Evolutionary conservation across 2,797 vertebrate species (phyloP).

Genomic region (Tragelaphus oryx): DNA sequence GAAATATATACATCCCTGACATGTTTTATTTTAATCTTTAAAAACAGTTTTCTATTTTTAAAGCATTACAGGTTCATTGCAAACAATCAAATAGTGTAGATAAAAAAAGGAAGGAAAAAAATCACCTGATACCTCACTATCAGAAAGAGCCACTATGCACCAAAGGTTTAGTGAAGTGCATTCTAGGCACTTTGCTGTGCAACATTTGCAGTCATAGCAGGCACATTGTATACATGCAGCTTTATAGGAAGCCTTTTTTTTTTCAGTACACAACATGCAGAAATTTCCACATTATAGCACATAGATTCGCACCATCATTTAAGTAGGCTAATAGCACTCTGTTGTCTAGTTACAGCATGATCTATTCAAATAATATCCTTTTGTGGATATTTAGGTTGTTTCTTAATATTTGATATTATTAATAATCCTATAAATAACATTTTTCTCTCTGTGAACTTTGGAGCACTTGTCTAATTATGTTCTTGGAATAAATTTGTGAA

Average conservation of each 20-base stretch:
- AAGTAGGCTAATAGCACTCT: background rate
- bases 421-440: background rate
- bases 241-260: background rate
- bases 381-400: background rate
- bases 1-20: background rate
- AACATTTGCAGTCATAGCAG: rapidly evolving
- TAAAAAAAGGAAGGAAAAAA: background rate
- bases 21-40: conserved; percentile 7
- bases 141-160: background rate
- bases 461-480: conserved; percentile 18
- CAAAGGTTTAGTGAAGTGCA: rapidly evolving
- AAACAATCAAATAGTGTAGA: background rate
- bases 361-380: conserved; percentile 4
- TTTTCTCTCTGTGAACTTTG: background rate
- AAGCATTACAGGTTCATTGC: background rate
- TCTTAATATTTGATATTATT: conserved; percentile 33
- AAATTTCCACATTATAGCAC: background rate
- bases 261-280: background rate
- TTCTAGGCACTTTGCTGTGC: background rate
- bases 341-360: background rate
- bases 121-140: background rate
- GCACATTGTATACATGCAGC: rapidly evolving
- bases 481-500: background rate
- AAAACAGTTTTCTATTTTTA: conserved; percentile 22
- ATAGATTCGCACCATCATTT: background rate